Evolutionary conservation across 2,888 invertebrate species (phyloP).

Genomic region (Leucophenga maculata): DNA sequence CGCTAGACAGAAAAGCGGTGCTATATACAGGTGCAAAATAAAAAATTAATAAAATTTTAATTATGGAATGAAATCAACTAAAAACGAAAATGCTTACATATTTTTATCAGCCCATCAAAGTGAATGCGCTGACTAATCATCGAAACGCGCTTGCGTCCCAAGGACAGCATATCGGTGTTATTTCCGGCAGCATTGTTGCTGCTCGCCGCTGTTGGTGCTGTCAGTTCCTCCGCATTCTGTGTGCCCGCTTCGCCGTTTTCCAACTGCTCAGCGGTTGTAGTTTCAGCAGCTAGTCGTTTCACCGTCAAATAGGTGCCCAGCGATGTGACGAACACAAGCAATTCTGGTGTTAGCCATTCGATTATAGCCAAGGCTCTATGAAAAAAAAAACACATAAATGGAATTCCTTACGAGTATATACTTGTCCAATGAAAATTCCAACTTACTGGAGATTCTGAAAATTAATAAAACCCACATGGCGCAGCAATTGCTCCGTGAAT

Average conservation of each 20-base stretch:
- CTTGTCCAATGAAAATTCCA: neutral
- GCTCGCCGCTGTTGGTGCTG: neutral
- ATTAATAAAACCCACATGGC: conserved; percentile 74
- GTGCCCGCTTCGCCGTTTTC: conserved; percentile 55
- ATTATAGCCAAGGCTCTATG: conserved; percentile 78
- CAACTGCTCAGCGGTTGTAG: conserved; percentile 50
- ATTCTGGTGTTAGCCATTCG: conserved; percentile 85
- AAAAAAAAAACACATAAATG: neutral
- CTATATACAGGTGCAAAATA: conserved; percentile 53
- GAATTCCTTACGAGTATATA: neutral
- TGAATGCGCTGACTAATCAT: conserved; percentile 61
- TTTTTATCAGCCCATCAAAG: conserved; percentile 66
- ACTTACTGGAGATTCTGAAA: conserved; percentile 70
- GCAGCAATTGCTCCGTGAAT: conserved; percentile 73
- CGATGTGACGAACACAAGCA: conserved; percentile 76
- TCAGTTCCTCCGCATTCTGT: conserved; percentile 34
- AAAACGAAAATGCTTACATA: conserved; percentile 55
- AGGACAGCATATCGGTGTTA: conserved; percentile 49
- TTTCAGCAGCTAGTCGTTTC: conserved; percentile 64
- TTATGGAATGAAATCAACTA: no score
- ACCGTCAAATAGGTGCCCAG: conserved; percentile 74
- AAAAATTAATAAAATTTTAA: neutral
- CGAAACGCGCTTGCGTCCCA: conserved; percentile 50
- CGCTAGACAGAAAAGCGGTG: conserved; percentile 69
- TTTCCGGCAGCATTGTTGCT: conserved; percentile 40